phyloP scores from a whole-genome alignment of 2,113 vertebrate species.

The Brevimyrus niger region DNA sequence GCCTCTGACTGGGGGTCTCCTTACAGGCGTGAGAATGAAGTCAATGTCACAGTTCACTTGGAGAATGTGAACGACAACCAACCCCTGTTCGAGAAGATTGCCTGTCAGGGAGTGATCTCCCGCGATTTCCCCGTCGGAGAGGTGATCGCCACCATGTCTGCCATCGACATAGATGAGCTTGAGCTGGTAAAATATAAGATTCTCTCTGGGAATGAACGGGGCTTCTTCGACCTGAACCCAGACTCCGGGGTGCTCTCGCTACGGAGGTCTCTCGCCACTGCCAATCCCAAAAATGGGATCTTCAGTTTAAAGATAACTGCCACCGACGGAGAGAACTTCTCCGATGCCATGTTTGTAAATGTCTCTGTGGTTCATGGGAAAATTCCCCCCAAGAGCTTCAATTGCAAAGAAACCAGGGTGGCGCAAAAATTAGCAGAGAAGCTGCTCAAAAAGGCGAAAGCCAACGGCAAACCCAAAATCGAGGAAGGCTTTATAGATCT shows the following conservation, averaged over 20 bases:
- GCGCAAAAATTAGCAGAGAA: conserved; percentile 93
- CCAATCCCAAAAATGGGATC: conserved; percentile 66
- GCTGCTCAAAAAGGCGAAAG: conserved; percentile 87
- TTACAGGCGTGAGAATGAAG: conserved; percentile 88
- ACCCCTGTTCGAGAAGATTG: conserved; percentile 90
- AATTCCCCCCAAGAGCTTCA: conserved; percentile 74
- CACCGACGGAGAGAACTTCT: conserved; percentile 91
- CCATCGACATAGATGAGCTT: conserved; percentile 90
- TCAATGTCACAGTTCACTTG: conserved; percentile 82
- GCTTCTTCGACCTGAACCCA: conserved; percentile 86
- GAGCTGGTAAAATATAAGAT: conserved; percentile 95
- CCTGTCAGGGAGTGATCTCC: conserved; percentile 82
- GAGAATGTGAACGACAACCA: conserved; percentile 92
- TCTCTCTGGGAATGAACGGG: conserved; percentile 84
- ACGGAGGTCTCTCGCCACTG: conserved; percentile 67
- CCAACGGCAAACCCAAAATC: conserved; percentile 72
- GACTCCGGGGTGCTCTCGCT: conserved; percentile 88
- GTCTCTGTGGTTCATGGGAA: conserved; percentile 82
- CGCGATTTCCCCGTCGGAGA: conserved; percentile 79
- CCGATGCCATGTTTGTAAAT: conserved; percentile 90
- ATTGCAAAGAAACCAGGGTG: conserved; percentile 85
- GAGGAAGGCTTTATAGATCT: conserved; percentile 92
- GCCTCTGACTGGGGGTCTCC: conserved; percentile 97
- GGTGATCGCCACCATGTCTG: conserved; percentile 88
- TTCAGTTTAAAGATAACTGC: conserved; percentile 89